Base-by-base conservation (phyloP, 2,797 vertebrate species). In the Falco rusticolus region DNA sequence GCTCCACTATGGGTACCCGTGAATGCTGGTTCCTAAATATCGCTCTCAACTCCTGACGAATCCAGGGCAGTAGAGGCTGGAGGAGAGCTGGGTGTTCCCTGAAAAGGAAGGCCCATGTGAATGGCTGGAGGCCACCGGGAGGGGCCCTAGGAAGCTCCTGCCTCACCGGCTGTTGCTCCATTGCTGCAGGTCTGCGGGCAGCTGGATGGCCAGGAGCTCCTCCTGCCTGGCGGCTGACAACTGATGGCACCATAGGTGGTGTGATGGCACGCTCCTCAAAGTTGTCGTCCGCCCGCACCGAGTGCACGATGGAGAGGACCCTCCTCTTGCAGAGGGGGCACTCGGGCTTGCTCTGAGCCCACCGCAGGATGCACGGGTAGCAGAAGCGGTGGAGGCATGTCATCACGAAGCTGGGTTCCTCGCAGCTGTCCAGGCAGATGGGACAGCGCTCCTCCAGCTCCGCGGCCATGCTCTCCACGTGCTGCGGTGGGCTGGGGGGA, bases 401-500 rank as follows among this genome's bases (percentile, higher is more conserved):
- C 61, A 84, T 57, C 16, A 34, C 54, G 47, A 65, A 48, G 31
- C n/a, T 31, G 5, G n/a, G n/a, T n/a, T 85, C 18, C 6, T 7
- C 25, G 1, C 16, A 57, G 48, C 69, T 63, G 11, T 20, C 37
- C 59, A 75, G 63, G 13, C 59, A 80, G 12, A 78, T 28, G 20
- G 39, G 28, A 33, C 81, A 89, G 39, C 0, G 4, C 4, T 65
- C 3, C 6, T 48, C 13, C 18, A 19, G 7, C 33, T 54, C 66
- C 3, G 2, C n/a, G 37, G 31, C 53, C 0, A 2, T 34, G 65
- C 50, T 63, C 14, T 9, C 43, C 14, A 6, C 6, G 13, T 1
- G 1, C 33, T 28, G 60, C 0, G 0, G 7, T 50, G 66, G 18
- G 45, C 28, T 60, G n/a, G 29, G 16, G 29, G 17, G 13, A 75